Conservation (phyloP, 2,888 invertebrate genomes). For the Cyclophora albipunctata region DNA sequence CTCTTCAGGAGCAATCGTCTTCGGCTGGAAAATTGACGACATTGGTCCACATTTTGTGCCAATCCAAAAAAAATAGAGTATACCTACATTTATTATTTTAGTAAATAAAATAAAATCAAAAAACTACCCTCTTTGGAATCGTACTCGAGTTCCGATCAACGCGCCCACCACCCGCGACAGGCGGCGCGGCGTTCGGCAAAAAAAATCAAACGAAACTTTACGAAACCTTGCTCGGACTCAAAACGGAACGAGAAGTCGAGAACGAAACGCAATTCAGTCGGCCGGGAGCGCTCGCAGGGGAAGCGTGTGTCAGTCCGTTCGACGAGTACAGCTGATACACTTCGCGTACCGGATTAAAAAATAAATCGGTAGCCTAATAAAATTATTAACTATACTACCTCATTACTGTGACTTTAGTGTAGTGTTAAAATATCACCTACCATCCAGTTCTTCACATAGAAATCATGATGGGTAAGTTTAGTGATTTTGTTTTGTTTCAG, state of each 20-base stretch:
- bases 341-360: slow-evolving; percentile 43
- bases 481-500: too few species aligned
- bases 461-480: too few species aligned
- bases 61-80: too few species aligned
- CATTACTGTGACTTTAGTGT: slow-evolving; percentile 34
- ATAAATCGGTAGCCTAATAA: slow-evolving; percentile 14
- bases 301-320: slow-evolving; percentile 31
- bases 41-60: too few species aligned
- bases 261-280: slow-evolving; percentile 43
- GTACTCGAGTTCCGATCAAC: not conserved
- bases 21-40: too few species aligned
- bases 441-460: too few species aligned
- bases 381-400: slow-evolving; percentile 32
- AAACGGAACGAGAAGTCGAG: slow-evolving; percentile 27
- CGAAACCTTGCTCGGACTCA: slow-evolving; percentile 18
- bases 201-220: slow-evolving; percentile 8
- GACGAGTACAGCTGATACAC: slow-evolving; percentile 44
- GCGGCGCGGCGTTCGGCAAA: slow-evolving; percentile 17
- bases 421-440: slow-evolving; percentile 19
- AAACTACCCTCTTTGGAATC: slow-evolving; percentile 24
- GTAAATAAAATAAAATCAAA: slow-evolving; percentile 12
- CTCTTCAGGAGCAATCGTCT: too few species aligned
- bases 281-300: slow-evolving; percentile 39
- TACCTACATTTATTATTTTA: slow-evolving; percentile 16
- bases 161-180: slow-evolving; percentile 18